A percentile compares a stretch with the other conserved stretches of the same genome.
Conservation (phyloP, 2,797 vertebrate genomes). For the Oophaga sylvatica region DNA sequence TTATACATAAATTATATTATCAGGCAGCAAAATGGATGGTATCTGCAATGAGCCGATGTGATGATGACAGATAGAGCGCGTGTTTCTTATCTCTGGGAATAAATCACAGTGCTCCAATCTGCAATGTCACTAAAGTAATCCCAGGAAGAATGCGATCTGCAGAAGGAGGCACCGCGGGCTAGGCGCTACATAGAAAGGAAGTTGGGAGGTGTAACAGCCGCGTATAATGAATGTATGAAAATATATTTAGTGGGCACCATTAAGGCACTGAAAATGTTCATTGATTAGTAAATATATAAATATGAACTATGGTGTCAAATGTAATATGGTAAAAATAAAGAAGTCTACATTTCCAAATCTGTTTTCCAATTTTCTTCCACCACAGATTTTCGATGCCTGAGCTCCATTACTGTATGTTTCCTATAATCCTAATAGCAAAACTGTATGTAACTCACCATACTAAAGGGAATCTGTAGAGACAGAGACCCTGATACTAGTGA, state of each 20-base stretch:
- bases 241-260: too few species aligned
- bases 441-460: too few species aligned
- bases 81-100: constrained; percentile 20
- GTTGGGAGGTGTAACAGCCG: neutral
- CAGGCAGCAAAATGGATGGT: constrained; percentile 3
- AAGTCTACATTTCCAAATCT: too few species aligned
- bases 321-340: neutral
- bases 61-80: constrained; percentile 1
- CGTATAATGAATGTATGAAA: too few species aligned
- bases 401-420: neutral
- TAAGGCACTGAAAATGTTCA: neutral
- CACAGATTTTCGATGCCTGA: neutral
- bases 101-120: constrained; percentile 6
- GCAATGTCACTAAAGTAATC: neutral
- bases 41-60: neutral
- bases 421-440: neutral
- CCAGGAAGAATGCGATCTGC: neutral
- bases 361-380: too few species aligned
- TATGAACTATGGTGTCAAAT: too few species aligned
- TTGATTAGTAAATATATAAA: too few species aligned
- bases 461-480: too few species aligned
- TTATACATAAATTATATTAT: constrained; percentile 37
- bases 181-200: neutral
- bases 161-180: neutral
- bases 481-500: too few species aligned